These are phyloP conservation scores for Rostratula benghalensis DNA, from an alignment of 2,113 vertebrate species.

Conservation along the genomic window DNA sequence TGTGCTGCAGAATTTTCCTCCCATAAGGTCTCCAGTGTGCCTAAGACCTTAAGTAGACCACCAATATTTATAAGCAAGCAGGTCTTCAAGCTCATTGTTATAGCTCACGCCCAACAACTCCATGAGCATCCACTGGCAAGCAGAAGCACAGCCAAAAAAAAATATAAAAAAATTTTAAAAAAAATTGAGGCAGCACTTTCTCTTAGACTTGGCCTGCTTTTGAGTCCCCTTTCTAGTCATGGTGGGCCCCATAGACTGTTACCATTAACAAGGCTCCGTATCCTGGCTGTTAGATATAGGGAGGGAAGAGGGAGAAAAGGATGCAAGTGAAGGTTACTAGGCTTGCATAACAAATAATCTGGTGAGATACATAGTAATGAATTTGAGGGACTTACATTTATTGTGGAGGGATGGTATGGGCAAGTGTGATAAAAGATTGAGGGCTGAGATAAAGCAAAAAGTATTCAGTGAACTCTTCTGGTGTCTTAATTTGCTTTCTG, in stretches of 20 bases:
- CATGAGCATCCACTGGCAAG: neutral
- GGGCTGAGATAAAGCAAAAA: neutral
- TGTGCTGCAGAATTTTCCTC: neutral
- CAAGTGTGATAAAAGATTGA: neutral
- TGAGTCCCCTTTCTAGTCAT: too few species aligned
- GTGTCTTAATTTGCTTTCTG: neutral
- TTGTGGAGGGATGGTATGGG: neutral
- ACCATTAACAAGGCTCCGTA: neutral
- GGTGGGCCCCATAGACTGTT: neutral
- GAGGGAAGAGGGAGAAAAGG: neutral
- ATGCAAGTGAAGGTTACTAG: neutral
- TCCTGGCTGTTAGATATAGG: neutral
- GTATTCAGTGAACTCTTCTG: neutral
- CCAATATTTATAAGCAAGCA: neutral
- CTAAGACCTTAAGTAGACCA: neutral
- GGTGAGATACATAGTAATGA: neutral
- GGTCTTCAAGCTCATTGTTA: neutral
- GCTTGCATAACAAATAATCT: neutral
- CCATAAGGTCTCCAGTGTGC: neutral
- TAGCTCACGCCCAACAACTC: neutral
- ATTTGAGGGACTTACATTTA: neutral
- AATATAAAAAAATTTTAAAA: too few species aligned
- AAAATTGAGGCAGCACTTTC: neutral
- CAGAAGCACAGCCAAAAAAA: neutral
- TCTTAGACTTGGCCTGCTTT: accelerated